Evolutionary conservation across 2,888 invertebrate species (phyloP), one percentile per base, ranked within the genome.

Genomic region (Agrenia bidenticulata): DNA sequence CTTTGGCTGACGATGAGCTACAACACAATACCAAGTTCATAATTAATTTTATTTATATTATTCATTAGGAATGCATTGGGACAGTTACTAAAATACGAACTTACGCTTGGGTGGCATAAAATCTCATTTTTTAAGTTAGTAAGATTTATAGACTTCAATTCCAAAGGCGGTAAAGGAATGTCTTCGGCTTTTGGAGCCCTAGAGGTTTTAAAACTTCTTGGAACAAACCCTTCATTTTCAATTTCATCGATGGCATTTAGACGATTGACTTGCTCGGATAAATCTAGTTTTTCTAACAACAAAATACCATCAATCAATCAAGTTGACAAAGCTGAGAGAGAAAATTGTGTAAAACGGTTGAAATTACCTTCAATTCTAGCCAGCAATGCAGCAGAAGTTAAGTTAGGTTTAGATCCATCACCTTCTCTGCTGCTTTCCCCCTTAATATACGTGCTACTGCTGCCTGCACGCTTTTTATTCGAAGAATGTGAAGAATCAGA

Each of bases 141-240:
- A 7, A 76, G 50, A 55, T 68, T 71, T 24, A 76, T 70, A 4
- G 76, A 72, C 39, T 74, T 76, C 23, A 76, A 57, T 61, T 76
- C 76, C 17, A 76, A 41, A 4, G 67, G 64, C 15, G 76, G 76
- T 42, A 76, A 51, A 13, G 76, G 76, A 58, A 76, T 76, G 32
- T 73, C 73, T 27, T 73, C 73, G 9, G 72, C 39, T 54, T 56
- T 70, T 9, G 65, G 58, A 19, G 66, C 45, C 50, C 60, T 65
- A 1, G 69, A 51, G 1, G 73, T 63, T 58, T 73, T 73, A 41
- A 73, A 76, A 19, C 71, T 60, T 54, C 72, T 69, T 19, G 68
- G 72, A 17, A 61, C 68, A 68, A 76, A 76, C 21, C 74, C 73
- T 39, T 72, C 73, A 2, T 59, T 63, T 41, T 76, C 76, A 21